Percentiles rank a stretch among this genome's conserved stretches.
These are phyloP conservation scores for Eira barbara DNA, from an alignment of 2,113 vertebrate species.

Conservation along the genomic window DNA sequence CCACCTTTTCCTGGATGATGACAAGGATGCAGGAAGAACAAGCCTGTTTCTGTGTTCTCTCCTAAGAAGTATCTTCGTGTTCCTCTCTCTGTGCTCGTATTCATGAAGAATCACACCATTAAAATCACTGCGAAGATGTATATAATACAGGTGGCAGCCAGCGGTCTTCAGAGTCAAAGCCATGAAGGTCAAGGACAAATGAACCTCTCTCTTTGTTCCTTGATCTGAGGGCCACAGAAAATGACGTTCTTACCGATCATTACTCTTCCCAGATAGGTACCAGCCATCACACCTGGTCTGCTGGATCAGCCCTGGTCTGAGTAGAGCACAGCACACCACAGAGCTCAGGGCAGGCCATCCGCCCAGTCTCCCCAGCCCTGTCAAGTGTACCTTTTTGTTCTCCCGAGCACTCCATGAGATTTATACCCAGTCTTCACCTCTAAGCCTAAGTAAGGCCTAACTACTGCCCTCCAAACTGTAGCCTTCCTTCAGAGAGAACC, in stretches of 20 bases:
- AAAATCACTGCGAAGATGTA: not conserved
- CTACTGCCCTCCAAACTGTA: not conserved
- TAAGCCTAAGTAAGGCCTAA: not conserved
- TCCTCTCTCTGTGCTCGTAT: not conserved
- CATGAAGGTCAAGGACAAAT: not conserved
- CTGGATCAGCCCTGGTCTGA: not conserved
- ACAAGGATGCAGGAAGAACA: not conserved
- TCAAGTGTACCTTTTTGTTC: not conserved
- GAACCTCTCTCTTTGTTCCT: not conserved
- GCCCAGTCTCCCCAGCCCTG: no score
- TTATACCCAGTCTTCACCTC: not conserved
- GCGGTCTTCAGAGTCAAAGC: not conserved
- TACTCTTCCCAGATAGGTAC: not conserved
- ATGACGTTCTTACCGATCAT: not conserved
- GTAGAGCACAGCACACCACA: not conserved
- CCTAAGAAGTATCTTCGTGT: not conserved
- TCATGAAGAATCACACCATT: not conserved
- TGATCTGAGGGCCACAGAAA: not conserved
- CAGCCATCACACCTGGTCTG: not conserved
- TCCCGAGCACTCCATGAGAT: not conserved
- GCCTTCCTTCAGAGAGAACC: not conserved
- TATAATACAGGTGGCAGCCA: not conserved
- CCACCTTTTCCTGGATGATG: not conserved
- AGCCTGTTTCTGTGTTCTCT: not conserved
- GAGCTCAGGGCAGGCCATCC: not conserved